Base-by-base conservation (phyloP, 1,140 invertebrate species). In the Camponotus pennsylvanicus region DNA sequence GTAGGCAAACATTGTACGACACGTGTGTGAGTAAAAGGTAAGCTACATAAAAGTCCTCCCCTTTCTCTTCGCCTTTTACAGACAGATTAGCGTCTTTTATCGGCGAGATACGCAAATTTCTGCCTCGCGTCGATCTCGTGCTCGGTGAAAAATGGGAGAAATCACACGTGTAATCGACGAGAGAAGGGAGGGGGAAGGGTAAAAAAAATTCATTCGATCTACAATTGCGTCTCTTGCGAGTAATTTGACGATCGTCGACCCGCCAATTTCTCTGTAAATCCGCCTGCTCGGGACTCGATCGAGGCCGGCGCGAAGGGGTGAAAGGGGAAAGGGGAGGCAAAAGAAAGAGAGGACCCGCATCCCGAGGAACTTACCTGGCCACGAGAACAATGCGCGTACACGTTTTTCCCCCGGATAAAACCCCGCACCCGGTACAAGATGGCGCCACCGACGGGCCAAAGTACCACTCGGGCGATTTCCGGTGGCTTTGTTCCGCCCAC, bases 1-100 rank as follows among this genome's bases (percentile, higher is more conserved):
- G 92, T 93, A 94, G 90, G 91, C 91, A 93, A 94, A 94, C 91
- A 94, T 92, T 93, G 92, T 93, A 94, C 91, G 90, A 87, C 91
- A 88, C 82, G 90, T 90, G 90, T 90, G 90, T 93, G 91, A 94
- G 92, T 91, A 89, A 92, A 94, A 93, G 90, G 89, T 88, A 93
- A 92, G 91, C 92, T 93, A 93, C 90, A 93, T 91, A 94, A 93
- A 92, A 90, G 89, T 91, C 89, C 87, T 76, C 76, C 37, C 61
- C 37, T 77, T 63, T 71, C 40, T 79, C 64, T 52, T 63, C 64
- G 52, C 57, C 45, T 57, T 80, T 77, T 32, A 82, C 21, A 27
- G 52, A 71, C 18, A 71, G 34, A 71, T 52, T n/a, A 79, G 42
- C 34, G 45, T 82, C 40, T 67, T 55, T n/a, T 42, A 71, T 45